These are phyloP conservation scores for Apoderus coryli DNA, from an alignment of 2,888 invertebrate species.

Conservation along the genomic window DNA sequence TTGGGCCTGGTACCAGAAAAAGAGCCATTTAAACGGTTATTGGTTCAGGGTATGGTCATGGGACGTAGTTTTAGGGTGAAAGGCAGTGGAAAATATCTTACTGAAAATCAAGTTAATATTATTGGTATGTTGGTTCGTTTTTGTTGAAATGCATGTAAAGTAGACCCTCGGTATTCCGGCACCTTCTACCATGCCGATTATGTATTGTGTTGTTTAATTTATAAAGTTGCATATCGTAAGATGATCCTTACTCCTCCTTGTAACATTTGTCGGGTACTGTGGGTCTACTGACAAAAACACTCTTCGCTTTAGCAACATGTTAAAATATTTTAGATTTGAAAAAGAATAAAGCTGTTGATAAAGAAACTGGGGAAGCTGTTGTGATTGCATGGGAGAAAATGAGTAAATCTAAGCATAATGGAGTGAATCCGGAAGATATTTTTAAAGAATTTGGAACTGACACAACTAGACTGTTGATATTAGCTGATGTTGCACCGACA, in stretches of 20 bases:
- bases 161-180: too few species aligned
- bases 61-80: slow-evolving; percentile 65
- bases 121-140: too few species aligned
- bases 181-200: too few species aligned
- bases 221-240: too few species aligned
- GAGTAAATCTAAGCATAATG: slow-evolving; percentile 98
- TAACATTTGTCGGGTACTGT: too few species aligned
- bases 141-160: too few species aligned
- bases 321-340: slow-evolving; percentile 42
- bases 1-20: slow-evolving; percentile 53
- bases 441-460: slow-evolving; percentile 74
- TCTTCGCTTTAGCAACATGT: too few species aligned
- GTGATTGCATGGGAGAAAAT: slow-evolving; percentile 88
- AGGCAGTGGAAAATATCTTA: slow-evolving; percentile 65
- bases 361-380: slow-evolving; percentile 51
- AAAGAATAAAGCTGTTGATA: slow-evolving; percentile 44
- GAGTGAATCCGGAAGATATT: slow-evolving; percentile 80
- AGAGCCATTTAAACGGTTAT: slow-evolving; percentile 83
- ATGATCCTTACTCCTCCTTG: too few species aligned
- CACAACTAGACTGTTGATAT: slow-evolving; percentile 74
- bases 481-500: slow-evolving; percentile 82
- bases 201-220: too few species aligned
- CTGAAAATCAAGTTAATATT: slow-evolving; percentile 43
- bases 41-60: slow-evolving; percentile 95
- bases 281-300: too few species aligned